phyloP scores from a whole-genome alignment of 1,140 invertebrate species.

The Megalonaias nervosa region DNA sequence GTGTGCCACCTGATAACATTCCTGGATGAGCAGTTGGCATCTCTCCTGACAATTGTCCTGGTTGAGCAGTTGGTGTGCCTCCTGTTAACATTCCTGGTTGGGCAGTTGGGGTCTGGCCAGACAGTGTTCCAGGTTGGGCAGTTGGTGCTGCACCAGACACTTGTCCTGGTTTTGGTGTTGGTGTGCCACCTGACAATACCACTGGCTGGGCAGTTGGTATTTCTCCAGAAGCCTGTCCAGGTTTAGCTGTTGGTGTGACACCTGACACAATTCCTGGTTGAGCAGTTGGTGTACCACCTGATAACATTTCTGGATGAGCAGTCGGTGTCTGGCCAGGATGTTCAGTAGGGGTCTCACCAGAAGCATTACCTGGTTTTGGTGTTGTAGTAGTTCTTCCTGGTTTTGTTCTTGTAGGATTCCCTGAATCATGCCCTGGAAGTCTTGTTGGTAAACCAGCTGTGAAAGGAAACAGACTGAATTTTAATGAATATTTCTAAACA shows the following conservation, averaged over 20 bases:
- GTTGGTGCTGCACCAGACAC: too few relatives aligned
- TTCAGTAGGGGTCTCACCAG: conserved; percentile 5
- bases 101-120: too few relatives aligned
- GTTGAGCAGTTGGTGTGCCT: conserved; percentile 5
- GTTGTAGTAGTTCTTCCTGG: conserved; percentile 13
- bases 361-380: conserved; percentile 1
- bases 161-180: too few relatives aligned
- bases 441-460: conserved; percentile 10
- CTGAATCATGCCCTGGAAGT: neutral
- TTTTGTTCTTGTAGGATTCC: conserved; percentile 10
- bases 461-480: conserved; percentile 1
- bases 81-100: too few relatives aligned
- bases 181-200: too few relatives aligned
- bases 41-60: neutral
- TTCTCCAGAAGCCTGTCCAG: too few relatives aligned
- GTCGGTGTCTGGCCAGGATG: conserved; percentile 15
- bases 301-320: neutral
- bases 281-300: neutral
- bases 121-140: too few relatives aligned
- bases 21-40: neutral
- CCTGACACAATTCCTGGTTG: too few relatives aligned
- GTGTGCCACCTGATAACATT: too few relatives aligned
- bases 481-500: conserved; percentile 9
- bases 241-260: too few relatives aligned
- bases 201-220: too few relatives aligned